phyloP scores from a whole-genome alignment of 2,888 invertebrate species.

The Rutpela maculata region DNA sequence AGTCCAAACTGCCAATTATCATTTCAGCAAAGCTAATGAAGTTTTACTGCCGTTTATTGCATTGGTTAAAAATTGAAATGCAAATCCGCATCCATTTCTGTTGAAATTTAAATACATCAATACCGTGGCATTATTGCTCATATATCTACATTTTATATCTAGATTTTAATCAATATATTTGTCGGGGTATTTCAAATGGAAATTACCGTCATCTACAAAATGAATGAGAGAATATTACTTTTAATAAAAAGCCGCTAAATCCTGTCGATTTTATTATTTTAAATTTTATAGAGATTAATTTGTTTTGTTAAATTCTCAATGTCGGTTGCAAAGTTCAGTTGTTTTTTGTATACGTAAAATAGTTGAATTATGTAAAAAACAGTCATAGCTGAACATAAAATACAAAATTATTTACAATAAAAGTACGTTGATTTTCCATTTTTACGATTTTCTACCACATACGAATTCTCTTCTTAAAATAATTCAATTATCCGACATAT shows the following conservation, averaged over 20 bases:
- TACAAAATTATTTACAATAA: too few species aligned
- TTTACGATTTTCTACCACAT: too few species aligned
- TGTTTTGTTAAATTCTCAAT: slow-evolving; percentile 17
- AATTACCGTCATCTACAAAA: slow-evolving; percentile 35
- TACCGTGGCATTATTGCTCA: neutral
- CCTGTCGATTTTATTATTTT: slow-evolving; percentile 31
- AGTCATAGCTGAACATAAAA: too few species aligned
- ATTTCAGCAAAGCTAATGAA: slow-evolving; percentile 1
- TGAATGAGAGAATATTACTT: slow-evolving; percentile 41
- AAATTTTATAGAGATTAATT: slow-evolving; percentile 28
- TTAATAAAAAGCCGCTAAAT: slow-evolving; percentile 36
- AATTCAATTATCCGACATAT: too few species aligned
- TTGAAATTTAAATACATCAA: slow-evolving; percentile 8
- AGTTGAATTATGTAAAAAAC: too few species aligned
- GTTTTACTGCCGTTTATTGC: neutral
- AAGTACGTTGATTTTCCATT: too few species aligned
- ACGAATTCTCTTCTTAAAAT: too few species aligned
- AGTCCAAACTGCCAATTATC: neutral
- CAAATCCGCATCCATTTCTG: neutral
- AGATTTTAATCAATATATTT: slow-evolving; percentile 42
- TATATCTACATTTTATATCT: slow-evolving; percentile 5
- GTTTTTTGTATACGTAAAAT: neutral
- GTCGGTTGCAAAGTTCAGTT: slow-evolving; percentile 5
- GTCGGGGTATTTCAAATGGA: slow-evolving; percentile 38
- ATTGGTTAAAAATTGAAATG: neutral